Base-by-base conservation (phyloP, 2,888 invertebrate species). In the Stenodera caucasica region DNA sequence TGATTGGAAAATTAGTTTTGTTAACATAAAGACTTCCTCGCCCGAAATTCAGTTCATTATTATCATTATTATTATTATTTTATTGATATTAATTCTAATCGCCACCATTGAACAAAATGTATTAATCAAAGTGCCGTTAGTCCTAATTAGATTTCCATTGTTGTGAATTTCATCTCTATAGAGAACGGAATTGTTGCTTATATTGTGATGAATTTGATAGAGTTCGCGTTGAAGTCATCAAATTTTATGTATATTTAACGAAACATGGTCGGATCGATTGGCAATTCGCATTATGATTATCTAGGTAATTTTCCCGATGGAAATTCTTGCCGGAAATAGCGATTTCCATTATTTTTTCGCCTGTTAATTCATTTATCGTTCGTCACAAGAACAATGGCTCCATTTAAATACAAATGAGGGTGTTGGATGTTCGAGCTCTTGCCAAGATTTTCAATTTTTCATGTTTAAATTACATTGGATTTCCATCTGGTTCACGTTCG, bases 71-170 rank as follows among this genome's bases (percentile, higher is more conserved):
- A 35, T 35, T 14, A 14, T 35, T 35, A 4, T 33, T 33, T 12
- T 4, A 33, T 33, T 12, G 0, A 35, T 7, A 35, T 2, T 8
- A 32, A 32, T 32, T 35, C 14, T 35, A 35, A 35, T 35, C 35
- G 14, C 35, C 14, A 35, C n/a, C 9, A 35, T 35, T 35, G 6
- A 35, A 14, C 14, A n/a, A 5, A 35, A 50, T 9, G 9, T 50
- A 21, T 50, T 26, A 50, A 50, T 50, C 30, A 50, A 50, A 50
- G 14, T 26, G n/a, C 21, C 49, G 49, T 49, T 49, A 51, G 51
- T 51, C 51, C 15, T 8, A 52, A 14, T 52, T 14, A 12, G n/a
- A 35, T 52, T 18, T 14, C 18, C 18, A 14, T 52, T 32, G 32
- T 32, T 52, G 11, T 32, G 21, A 30, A 30, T 32, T 23, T 50